A percentile compares a stretch with the other conserved stretches of the same genome.
Conservation (phyloP, 2,797 vertebrate species). For the Lithobates sylvaticus region DNA sequence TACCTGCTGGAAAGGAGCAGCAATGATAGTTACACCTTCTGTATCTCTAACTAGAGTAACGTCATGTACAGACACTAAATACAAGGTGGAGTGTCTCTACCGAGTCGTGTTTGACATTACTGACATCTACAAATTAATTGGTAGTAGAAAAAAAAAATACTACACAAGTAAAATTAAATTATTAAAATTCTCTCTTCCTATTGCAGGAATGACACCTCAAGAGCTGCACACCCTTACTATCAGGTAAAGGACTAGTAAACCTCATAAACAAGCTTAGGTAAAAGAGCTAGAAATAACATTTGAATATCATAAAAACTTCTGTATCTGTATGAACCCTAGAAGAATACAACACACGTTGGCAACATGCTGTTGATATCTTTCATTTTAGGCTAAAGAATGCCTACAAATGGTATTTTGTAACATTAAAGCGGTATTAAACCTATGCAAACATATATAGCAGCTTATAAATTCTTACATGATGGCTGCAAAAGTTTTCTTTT, state of each 20-base stretch:
- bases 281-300: not conserved
- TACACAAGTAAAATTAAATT: not conserved
- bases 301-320: not conserved
- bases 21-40: conserved; percentile 1
- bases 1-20: conserved; percentile 36
- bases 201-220: not conserved
- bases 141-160: not conserved
- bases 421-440: no score
- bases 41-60: conserved; percentile 5
- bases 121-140: conserved; percentile 31
- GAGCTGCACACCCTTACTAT: not conserved
- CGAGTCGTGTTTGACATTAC: not conserved
- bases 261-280: not conserved
- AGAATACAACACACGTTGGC: not conserved
- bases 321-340: not conserved
- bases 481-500: no score
- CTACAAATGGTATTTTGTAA: not conserved
- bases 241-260: not conserved
- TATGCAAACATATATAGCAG: no score
- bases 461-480: no score
- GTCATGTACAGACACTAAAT: conserved; percentile 13
- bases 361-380: not conserved
- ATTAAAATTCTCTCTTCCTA: not conserved
- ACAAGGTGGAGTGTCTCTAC: not conserved
- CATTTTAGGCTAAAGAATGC: not conserved